A percentile compares a stretch with the other conserved stretches of the same genome.
Evolutionary conservation across 1,140 invertebrate species (phyloP).

Genomic region (Agraylea sexmaculata): DNA sequence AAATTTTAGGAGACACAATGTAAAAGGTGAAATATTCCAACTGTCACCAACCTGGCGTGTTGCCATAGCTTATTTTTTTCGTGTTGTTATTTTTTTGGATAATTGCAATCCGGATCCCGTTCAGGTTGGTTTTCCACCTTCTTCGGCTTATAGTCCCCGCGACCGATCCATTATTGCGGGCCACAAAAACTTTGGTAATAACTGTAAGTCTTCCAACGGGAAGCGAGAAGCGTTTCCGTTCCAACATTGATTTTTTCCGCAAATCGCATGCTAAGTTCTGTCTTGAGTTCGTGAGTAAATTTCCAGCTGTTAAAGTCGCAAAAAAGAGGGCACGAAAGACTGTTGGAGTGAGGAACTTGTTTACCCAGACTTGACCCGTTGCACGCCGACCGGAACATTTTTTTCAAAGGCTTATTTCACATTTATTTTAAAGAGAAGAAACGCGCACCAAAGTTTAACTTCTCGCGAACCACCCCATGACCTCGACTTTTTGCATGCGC

Average conservation of each 20-base stretch:
- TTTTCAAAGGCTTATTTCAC: slow-evolving; percentile 15
- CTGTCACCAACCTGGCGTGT: too few relatives aligned
- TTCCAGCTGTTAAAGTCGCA: slow-evolving; percentile 14
- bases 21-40: too few relatives aligned
- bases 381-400: slow-evolving; percentile 11
- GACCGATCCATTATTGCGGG: slow-evolving; percentile 13
- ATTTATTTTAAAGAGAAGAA: slow-evolving; percentile 18
- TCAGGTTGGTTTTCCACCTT: too few relatives aligned
- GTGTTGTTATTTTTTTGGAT: too few relatives aligned
- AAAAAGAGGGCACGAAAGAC: slow-evolving; percentile 7
- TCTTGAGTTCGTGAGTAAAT: slow-evolving; percentile 20
- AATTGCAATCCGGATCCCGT: too few relatives aligned
- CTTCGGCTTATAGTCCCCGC: too few relatives aligned
- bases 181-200: slow-evolving; percentile 19
- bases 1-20: too few relatives aligned
- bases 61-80: too few relatives aligned
- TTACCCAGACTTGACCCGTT: slow-evolving; percentile 15
- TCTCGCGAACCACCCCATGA: too few relatives aligned
- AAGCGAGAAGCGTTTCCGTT: slow-evolving; percentile 21
- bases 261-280: slow-evolving; percentile 21
- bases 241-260: slow-evolving; percentile 19
- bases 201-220: slow-evolving; percentile 18
- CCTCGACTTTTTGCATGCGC: too few relatives aligned
- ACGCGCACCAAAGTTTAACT: too few relatives aligned
- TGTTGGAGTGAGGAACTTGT: slow-evolving; percentile 8